Evolutionary conservation across 2,888 invertebrate genomes (phyloP), one percentile per base, ranked within the genome.

Genomic region (Petrolisthes manimaculis): DNA sequence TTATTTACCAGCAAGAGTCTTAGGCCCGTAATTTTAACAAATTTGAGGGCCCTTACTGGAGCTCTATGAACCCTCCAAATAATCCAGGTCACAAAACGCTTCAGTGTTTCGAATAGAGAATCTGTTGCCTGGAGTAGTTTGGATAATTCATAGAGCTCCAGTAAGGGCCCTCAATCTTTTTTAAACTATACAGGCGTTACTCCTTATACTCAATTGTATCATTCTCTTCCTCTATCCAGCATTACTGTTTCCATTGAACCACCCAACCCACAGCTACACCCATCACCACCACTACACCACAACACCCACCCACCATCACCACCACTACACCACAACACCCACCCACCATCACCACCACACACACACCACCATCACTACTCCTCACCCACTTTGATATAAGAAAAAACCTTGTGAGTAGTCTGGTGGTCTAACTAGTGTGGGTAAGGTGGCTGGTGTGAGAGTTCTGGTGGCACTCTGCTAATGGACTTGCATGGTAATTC

Each of bases 401-500:
- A 55, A 78, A 80, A 37, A 55, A 78, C 4, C 51, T 54, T 78
- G n/a, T n/a, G 53, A n/a, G 78, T 54, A 8, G 18, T 53, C 1
- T 37, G 37, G 37, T 37, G 37, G 37, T 37, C 37, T 53, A 77
- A 77, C 8, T 67, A 14, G 18, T 14, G 2, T 12, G 67, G 67
- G 67, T 67, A 18, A 53, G 24, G 51, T 51, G 51, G 53, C 54
- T 9, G 5, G 37, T 18, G 55, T 18, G 77, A 61, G 84, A 51
- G 84, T 84, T 61, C 78, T 84, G 84, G 84, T 37, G 75, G 61
- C 84, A 51, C 84, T 37, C 51, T 37, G n/a, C 84, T 84, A 84
- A 84, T 84, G 84, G 84, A 84, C 77, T 78, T 71, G 53, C 84
- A 84, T 84, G 84, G 84, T 84, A 84, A 84, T 84, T 84, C 84